Evolutionary conservation across 2,888 invertebrate genomes (phyloP), one percentile per base, ranked within the genome.

Genomic region (Nomada lathburiana): DNA sequence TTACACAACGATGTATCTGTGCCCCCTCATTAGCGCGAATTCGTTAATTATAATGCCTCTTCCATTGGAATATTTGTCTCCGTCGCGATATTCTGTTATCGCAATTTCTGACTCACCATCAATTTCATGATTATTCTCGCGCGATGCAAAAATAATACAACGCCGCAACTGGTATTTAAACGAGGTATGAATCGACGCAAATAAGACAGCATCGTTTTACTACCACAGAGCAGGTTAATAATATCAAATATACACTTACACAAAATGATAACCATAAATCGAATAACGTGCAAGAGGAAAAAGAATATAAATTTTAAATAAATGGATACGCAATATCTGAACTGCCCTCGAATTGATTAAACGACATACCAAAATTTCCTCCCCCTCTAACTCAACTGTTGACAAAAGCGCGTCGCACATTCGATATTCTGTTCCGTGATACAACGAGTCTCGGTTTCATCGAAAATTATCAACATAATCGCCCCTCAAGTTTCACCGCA

Each of bases 391-490:
- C 44, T 63, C 16, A 63, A 9, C 16, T 23, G 20, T 23, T 23
- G 20, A 16, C 16, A 11, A n/a, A 44, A 50, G 50, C 1, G 23
- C 3, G 5, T 20, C 20, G 20, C 20, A 7, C 52, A 60, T 18
- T 26, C 50, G 36, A 55, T 65, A 62, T 76, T 50, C 36, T 50
- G 44, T 76, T 76, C 57, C 78, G 36, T 5, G 63, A 63, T 52
- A 69, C 55, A 52, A n/a, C 18, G 67, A 18, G 50, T 29, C 55
- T 18, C 0, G 10, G 50, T 50, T 44, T 18, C 53, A 57, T 9
- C 16, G 52, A 60, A 63, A 78, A 69, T 67, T 68, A 80, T 80
- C 63, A 70, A 55, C 69, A 26, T 69, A 75, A 76, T 76, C 67
- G 60, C 26, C 20, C 20, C 20, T n/a, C 26, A 16, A 65, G 76